Conservation (phyloP, 1,140 invertebrate species). For the Papilio xuthus region DNA sequence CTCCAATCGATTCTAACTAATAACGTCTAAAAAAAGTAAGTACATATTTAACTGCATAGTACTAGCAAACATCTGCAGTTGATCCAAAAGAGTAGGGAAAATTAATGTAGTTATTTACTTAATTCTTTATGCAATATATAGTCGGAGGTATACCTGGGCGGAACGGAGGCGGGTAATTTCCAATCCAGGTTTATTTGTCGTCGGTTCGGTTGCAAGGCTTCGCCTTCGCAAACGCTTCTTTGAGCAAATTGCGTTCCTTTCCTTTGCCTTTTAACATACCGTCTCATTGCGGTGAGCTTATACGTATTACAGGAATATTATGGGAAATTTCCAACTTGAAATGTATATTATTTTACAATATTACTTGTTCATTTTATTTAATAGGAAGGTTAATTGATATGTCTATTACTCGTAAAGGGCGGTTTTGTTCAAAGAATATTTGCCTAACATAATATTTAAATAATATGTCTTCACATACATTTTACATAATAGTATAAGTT, state of each 20-base stretch:
- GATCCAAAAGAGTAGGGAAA: not conserved
- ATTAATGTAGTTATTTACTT: conserved; percentile 2
- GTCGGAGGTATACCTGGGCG: conserved; percentile 3
- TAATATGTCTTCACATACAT: too few relatives aligned
- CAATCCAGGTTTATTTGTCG: conserved; percentile 44
- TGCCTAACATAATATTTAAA: too few relatives aligned
- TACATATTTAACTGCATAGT: not conserved
- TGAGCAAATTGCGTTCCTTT: conserved; percentile 49
- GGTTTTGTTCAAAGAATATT: too few relatives aligned
- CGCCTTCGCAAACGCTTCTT: conserved; percentile 39
- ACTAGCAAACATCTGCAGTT: not conserved
- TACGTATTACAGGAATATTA: conserved; percentile 30
- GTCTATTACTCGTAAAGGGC: not conserved
- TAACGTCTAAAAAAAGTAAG: not conserved
- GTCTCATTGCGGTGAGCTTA: conserved; percentile 34
- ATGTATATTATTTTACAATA: not conserved
- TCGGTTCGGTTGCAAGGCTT: conserved; percentile 48
- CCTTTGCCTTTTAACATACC: conserved; percentile 42
- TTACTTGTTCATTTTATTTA: too few relatives aligned
- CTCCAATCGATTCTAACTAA: too few relatives aligned
- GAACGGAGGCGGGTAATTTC: conserved; percentile 48
- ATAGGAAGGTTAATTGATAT: not conserved
- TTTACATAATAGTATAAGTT: too few relatives aligned
- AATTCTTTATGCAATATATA: not conserved
- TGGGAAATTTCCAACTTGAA: not conserved